Conservation (phyloP, 1,140 invertebrate genomes). For the Nephotettix cincticeps region DNA sequence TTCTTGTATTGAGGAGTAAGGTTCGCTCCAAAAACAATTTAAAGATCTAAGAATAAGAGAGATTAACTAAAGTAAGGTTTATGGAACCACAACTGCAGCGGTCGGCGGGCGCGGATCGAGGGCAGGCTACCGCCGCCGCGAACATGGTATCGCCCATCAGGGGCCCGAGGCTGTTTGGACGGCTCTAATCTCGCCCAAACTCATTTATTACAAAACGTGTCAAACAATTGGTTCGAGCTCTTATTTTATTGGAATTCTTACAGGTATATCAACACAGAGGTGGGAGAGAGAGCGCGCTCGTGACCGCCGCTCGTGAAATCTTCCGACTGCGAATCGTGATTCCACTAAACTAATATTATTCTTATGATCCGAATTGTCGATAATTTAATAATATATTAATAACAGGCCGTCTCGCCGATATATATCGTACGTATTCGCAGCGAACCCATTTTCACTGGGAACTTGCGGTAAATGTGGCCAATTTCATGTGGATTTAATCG, state of each 20-base stretch:
- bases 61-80: too few relatives aligned
- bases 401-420: constrained; percentile 17
- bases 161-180: neutral
- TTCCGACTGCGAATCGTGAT: constrained; percentile 18
- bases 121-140: neutral
- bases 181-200: neutral
- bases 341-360: constrained; percentile 30
- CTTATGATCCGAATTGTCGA: constrained; percentile 30
- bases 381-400: constrained; percentile 31
- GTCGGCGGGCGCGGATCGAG: neutral
- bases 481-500: constrained; percentile 2
- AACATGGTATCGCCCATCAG: neutral
- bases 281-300: neutral
- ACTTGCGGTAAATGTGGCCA: neutral
- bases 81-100: too few relatives aligned
- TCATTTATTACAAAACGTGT: constrained; percentile 24
- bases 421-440: neutral
- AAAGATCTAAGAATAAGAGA: too few relatives aligned
- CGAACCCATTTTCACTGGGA: neutral
- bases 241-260: constrained; percentile 25
- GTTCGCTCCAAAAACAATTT: too few relatives aligned
- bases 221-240: constrained; percentile 22
- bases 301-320: neutral
- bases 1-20: too few relatives aligned
- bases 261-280: neutral